Conservation (phyloP, 1,140 invertebrate species). For the Drosophila insularis region DNA sequence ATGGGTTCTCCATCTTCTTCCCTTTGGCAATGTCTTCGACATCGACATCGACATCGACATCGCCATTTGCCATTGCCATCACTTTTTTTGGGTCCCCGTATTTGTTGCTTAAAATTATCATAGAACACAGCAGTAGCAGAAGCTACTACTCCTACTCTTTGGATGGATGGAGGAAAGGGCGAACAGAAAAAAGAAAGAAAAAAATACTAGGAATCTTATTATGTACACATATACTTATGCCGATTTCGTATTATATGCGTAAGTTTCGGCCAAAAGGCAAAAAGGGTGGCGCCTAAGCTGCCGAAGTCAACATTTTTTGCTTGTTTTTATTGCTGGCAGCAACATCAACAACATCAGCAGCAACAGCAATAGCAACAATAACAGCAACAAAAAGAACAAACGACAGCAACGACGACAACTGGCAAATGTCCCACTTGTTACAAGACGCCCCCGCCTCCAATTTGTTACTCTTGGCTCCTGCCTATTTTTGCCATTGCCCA, state of each 20-base stretch:
- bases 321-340: conserved; percentile 76
- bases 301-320: conserved; percentile 66
- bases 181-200: not conserved
- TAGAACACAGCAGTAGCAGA: conserved; percentile 30
- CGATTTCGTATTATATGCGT: conserved; percentile 65
- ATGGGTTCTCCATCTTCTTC: conserved; percentile 32
- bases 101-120: conserved; percentile 75
- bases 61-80: not conserved
- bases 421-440: conserved; percentile 79
- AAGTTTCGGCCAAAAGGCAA: conserved; percentile 46
- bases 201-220: conserved; percentile 62
- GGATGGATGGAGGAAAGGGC: conserved; percentile 13
- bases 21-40: not conserved
- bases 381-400: conserved; percentile 45
- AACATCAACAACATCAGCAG: conserved; percentile 50
- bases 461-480: conserved; percentile 1
- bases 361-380: conserved; percentile 43
- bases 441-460: conserved; percentile 42
- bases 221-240: conserved; percentile 79
- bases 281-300: conserved; percentile 60
- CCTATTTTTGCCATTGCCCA: not conserved
- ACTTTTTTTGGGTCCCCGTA: not conserved
- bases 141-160: not conserved
- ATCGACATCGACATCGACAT: conserved; percentile 12
- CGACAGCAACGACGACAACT: conserved; percentile 48